Evolutionary conservation across 2,797 vertebrate genomes (phyloP), one percentile per base, ranked within the genome.

Genomic region (Pantherophis alleghaniensis): DNA sequence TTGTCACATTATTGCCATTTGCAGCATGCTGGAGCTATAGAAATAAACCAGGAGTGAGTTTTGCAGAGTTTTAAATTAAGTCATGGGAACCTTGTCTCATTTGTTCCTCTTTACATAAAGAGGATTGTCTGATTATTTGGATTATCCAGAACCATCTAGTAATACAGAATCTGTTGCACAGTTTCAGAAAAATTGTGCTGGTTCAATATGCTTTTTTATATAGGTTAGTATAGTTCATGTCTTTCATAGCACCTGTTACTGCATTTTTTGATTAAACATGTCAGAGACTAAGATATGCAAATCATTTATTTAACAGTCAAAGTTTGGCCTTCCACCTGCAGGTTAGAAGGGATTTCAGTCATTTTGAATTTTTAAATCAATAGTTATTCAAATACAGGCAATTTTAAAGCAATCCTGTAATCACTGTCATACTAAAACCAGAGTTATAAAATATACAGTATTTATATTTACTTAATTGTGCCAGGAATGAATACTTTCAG

Each of bases 381-480:
- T 66, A 86, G 51, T 26, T 66, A 51, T 87, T 87, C 86, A 90
- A 90, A 90, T 69, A 37, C 18, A 69, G n/a, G 60, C 55, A 32
- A 87, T 28, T 87, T 87, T 87, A 56, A 69, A 66, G 32, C 60
- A 87, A 90, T 87, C 24, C 37, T 69, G 22, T 69, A 60, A 87
- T 93, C 53, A 69, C 4, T 51, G 53, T 61, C 18, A 93, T 86
- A 86, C 6, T 63, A 56, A 61, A 92, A 90, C 57, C 47, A 86
- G 14, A 61, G 37, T 14, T 6, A 88, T 95, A 37, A 47, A 74
- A 13, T 92, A 86, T n/a, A 32, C 92, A 9, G 4, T 91, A 94
- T 74, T 93, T 94, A 91, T 86, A 90, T 79, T 60, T 92, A 47
- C 42, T 94, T 32, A 12, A 91, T 0, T 93, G 7, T 87, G 57